These are phyloP conservation scores for Clupea harengus DNA, from an alignment of 2,113 vertebrate genomes.

Conservation along the genomic window DNA sequence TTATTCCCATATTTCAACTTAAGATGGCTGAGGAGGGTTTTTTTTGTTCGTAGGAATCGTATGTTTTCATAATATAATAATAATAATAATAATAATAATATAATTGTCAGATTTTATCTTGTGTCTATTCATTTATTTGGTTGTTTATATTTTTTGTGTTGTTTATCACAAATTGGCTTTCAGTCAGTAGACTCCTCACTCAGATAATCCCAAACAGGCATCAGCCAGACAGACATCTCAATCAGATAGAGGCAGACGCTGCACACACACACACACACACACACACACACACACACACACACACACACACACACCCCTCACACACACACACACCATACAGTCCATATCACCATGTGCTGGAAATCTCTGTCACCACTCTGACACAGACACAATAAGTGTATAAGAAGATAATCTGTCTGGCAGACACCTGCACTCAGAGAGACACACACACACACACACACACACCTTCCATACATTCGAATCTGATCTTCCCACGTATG, in stretches of 20 bases:
- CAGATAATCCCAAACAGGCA: neutral
- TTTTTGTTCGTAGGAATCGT: too few relatives aligned
- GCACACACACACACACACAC: neutral
- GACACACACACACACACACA: neutral
- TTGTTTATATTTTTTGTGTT: neutral
- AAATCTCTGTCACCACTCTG: neutral
- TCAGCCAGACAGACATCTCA: neutral
- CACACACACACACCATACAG: neutral
- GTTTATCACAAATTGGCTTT: neutral
- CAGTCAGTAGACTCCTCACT: neutral
- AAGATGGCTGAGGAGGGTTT: neutral
- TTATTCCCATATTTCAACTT: neutral
- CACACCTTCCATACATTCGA: neutral
- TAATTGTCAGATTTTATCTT: too few relatives aligned
- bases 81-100: too few relatives aligned
- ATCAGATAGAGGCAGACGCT: too few relatives aligned
- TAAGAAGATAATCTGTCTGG: neutral
- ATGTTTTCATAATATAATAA: too few relatives aligned
- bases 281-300: neutral
- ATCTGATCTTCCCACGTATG: neutral
- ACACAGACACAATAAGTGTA: neutral
- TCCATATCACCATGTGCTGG: neutral
- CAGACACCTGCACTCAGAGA: too few relatives aligned
- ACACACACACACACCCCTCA: neutral
- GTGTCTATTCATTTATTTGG: neutral